Conservation (phyloP, 2,888 invertebrate genomes). For the Podabrus alpinus region DNA sequence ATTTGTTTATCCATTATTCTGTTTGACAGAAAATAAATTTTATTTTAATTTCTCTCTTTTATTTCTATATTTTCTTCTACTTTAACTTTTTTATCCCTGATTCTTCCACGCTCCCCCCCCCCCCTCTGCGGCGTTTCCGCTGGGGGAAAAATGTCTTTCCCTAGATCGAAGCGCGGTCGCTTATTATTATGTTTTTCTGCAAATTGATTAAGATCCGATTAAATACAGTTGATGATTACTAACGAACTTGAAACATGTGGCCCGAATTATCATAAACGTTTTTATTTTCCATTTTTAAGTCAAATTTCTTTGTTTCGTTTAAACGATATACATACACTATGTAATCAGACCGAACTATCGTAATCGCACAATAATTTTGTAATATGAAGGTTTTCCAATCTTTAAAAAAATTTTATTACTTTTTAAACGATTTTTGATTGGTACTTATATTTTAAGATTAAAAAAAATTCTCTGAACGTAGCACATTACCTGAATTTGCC, state of each 20-base stretch:
- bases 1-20: no score
- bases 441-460: neutral
- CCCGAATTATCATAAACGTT: neutral
- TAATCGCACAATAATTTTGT: neutral
- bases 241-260: neutral
- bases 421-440: neutral
- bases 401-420: neutral
- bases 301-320: neutral
- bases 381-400: neutral
- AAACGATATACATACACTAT: neutral
- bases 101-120: no score
- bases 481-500: neutral
- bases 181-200: no score
- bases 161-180: no score
- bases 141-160: no score
- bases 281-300: neutral
- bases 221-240: neutral
- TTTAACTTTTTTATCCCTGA: no score
- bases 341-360: neutral
- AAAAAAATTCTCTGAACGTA: neutral
- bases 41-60: no score
- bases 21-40: no score
- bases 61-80: no score
- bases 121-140: no score
- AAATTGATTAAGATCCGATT: no score